Base-by-base conservation (phyloP, 2,113 vertebrate genomes). In the Pseudorectes ferrugineus region DNA sequence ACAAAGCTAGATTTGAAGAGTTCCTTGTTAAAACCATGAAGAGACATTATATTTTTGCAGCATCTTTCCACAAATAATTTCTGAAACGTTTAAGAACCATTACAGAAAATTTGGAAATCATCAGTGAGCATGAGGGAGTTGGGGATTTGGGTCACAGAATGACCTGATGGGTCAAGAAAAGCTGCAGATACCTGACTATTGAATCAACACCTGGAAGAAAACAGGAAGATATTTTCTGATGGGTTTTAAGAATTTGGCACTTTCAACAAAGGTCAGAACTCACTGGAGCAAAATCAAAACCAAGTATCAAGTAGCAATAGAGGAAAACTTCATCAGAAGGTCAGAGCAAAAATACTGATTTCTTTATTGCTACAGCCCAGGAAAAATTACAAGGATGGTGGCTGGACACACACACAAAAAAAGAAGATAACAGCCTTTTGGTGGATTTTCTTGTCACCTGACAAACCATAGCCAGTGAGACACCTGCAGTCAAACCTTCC, bases 301-400 rank as follows among this genome's bases (percentile, higher is more conserved):
- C 0, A 0, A 71, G 3, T 23, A 68, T 29, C 22, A 31, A 75
- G 15, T 4, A 46, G 16, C 10, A 2, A 43, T 28, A 7, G 12
- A 84, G 18, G 22, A 82, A 94, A 67, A 22, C 6, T 40, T 57
- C 14, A 38, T 33, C 12, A 63, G 55, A 81, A 38, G 9, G 4
- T 35, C 19, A 43, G 21, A 88, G 43, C 2, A 76, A 48, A 24
- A 77, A 52, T 10, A 84, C 4, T 15, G 38, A 62, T 66, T 5
- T 38, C 31, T 31, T 0, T 58, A 55, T 42, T 78, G 13, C 25
- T 66, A 66, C 11, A 54, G 48, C 26, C 66, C 23, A 31, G 11
- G 12, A 67, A 88, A 52, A 73, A 40, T 12, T 7, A 71, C 1
- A 2, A 66, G 17, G 8, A 66, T 17, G 14, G 19, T 26, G 29